Percentiles rank a stretch among this genome's conserved stretches.
Conservation (phyloP, 2,113 vertebrate genomes). For the Balaenoptera acutorostrata region DNA sequence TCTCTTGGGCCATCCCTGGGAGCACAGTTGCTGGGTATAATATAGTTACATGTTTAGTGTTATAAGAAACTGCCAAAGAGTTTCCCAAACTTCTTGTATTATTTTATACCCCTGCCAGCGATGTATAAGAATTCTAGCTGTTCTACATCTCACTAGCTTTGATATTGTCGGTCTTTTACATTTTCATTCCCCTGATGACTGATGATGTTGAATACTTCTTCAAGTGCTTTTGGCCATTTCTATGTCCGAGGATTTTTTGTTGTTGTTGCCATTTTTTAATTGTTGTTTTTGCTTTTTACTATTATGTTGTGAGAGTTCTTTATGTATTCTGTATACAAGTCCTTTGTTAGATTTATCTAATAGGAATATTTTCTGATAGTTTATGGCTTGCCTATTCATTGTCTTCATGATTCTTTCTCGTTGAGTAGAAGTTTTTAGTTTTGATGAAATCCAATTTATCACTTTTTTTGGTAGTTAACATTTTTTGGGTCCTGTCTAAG, state of each 20-base stretch:
- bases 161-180: neutral
- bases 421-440: neutral
- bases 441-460: neutral
- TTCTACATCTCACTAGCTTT: neutral
- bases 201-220: neutral
- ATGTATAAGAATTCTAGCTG: fast-evolving
- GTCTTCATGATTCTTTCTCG: neutral
- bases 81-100: neutral
- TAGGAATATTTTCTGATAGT: neutral
- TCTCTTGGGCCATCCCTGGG: neutral
- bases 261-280: neutral
- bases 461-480: neutral
- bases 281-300: neutral
- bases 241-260: neutral
- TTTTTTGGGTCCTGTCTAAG: neutral
- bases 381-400: neutral
- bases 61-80: neutral
- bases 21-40: neutral
- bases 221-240: neutral
- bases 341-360: neutral
- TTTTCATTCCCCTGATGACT: neutral
- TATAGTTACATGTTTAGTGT: neutral
- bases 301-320: neutral
- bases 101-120: neutral
- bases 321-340: neutral